A percentile compares a stretch with the other conserved stretches of the same genome.
phyloP scores from a whole-genome alignment of 2,888 invertebrate genomes.

The Allophyes oxyacanthae region DNA sequence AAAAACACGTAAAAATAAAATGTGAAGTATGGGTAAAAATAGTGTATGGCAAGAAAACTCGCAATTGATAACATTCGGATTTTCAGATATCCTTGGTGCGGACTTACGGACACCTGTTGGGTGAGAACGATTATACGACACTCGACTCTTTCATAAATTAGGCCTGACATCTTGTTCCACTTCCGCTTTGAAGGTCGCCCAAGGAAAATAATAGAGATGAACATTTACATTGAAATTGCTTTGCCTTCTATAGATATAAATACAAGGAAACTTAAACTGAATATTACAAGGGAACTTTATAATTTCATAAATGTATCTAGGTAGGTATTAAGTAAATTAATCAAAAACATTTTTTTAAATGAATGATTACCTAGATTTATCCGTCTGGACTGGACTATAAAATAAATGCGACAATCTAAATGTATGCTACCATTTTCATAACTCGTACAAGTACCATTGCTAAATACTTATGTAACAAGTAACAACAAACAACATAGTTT shows the following conservation, averaged over 20 bases:
- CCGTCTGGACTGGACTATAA: too few species aligned
- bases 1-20: not conserved
- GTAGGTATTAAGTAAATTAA: too few species aligned
- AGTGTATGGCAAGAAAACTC: slow-evolving; percentile 15
- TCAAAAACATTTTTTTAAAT: too few species aligned
- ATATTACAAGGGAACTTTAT: too few species aligned
- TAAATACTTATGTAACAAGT: slow-evolving; percentile 1
- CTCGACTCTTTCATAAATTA: slow-evolving; percentile 36
- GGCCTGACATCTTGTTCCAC: slow-evolving; percentile 13
- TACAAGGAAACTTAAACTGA: too few species aligned
- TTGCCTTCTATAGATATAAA: too few species aligned
- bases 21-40: not conserved
- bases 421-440: too few species aligned
- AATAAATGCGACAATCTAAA: too few species aligned
- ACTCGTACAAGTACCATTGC: too few species aligned
- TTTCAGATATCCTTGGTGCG: slow-evolving; percentile 24
- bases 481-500: slow-evolving; percentile 31
- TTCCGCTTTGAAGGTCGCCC: not conserved
- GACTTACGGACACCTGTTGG: slow-evolving; percentile 52
- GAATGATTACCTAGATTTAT: too few species aligned
- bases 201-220: slow-evolving; percentile 11
- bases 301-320: too few species aligned
- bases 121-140: slow-evolving; percentile 40
- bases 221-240: too few species aligned
- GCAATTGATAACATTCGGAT: slow-evolving; percentile 10